Conservation (phyloP, 2,888 invertebrate species). For the Ceramica pisi region DNA sequence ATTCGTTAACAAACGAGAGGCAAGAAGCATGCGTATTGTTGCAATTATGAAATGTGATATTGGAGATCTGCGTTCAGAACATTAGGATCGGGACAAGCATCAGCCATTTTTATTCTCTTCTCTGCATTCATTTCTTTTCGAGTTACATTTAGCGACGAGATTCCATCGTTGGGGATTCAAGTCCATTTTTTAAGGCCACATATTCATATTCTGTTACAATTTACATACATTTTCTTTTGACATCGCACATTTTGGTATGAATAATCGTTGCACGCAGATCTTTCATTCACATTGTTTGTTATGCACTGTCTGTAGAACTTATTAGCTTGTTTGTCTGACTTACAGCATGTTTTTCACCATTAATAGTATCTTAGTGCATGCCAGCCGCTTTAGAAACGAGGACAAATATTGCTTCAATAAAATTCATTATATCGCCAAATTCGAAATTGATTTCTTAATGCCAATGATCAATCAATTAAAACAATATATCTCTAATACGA, state of each 20-base stretch:
- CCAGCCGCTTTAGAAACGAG: slow-evolving; percentile 57
- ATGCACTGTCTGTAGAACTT: slow-evolving; percentile 71
- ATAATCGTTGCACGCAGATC: slow-evolving; percentile 85
- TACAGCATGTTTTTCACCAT: slow-evolving; percentile 71
- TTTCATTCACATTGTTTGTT: slow-evolving; percentile 82
- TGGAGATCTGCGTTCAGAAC: slow-evolving; percentile 82
- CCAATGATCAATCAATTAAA: slow-evolving; percentile 66
- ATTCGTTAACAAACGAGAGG: slow-evolving; percentile 87
- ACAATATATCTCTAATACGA: slow-evolving; percentile 45
- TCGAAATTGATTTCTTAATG: slow-evolving; percentile 53
- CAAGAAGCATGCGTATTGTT: slow-evolving; percentile 93
- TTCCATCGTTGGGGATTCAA: slow-evolving; percentile 56
- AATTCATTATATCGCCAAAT: slow-evolving; percentile 53
- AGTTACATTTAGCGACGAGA: slow-evolving; percentile 48
- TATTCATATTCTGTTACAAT: slow-evolving; percentile 58
- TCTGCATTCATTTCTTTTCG: slow-evolving; percentile 43
- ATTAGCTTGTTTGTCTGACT: slow-evolving; percentile 72
- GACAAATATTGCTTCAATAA: slow-evolving; percentile 59
- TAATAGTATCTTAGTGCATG: slow-evolving; percentile 69
- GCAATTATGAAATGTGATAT: slow-evolving; percentile 69
- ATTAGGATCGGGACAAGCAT: slow-evolving; percentile 38
- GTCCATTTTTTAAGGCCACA: slow-evolving; percentile 46
- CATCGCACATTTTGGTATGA: slow-evolving; percentile 54
- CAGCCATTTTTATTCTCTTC: slow-evolving; percentile 18
- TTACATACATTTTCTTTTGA: slow-evolving; percentile 53